Conservation (phyloP, 2,797 vertebrate species). For the Selene dorsalis region DNA sequence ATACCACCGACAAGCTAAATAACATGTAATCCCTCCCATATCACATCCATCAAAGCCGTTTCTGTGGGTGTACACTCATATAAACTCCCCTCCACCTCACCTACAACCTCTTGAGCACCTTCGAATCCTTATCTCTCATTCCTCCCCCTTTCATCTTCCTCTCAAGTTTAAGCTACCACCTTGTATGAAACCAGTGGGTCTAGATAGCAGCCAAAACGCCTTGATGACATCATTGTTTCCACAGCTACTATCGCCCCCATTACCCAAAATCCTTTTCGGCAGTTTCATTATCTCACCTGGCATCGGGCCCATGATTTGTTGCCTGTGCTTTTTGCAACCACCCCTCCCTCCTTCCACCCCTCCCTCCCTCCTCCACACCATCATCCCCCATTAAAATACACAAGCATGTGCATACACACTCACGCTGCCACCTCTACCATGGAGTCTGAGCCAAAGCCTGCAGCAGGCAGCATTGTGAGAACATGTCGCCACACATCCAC, state of each 20-base stretch:
- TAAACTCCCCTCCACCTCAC: conserved; percentile 61
- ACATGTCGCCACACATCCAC: conserved; percentile 69
- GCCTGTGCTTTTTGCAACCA: conserved; percentile 30
- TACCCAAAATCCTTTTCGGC: conserved; percentile 71
- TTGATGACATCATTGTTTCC: conserved; percentile 80
- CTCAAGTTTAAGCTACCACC: conserved; percentile 41
- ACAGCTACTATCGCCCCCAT: conserved; percentile 72
- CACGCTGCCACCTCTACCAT: conserved; percentile 40
- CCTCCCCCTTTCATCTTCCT: conserved; percentile 16
- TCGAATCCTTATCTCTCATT: conserved; percentile 45
- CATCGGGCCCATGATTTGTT: conserved; percentile 71
- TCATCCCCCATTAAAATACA: conserved; percentile 43
- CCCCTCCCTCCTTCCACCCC: background rate
- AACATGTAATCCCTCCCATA: conserved; percentile 54
- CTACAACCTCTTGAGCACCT: conserved; percentile 29
- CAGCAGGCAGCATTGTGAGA: conserved; percentile 51
- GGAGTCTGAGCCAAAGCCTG: conserved; percentile 58
- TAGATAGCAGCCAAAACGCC: conserved; percentile 49
- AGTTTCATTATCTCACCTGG: conserved; percentile 77
- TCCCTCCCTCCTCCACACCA: conserved; percentile 1
- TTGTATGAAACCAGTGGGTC: conserved; percentile 49
- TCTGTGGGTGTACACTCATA: conserved; percentile 34
- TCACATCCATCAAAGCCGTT: conserved; percentile 39
- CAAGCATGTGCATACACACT: conserved; percentile 30
- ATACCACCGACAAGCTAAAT: conserved; percentile 52